Evolutionary conservation across 1,140 invertebrate genomes (phyloP), one percentile per base, ranked within the genome.

Genomic region (Episyrphus balteatus): DNA sequence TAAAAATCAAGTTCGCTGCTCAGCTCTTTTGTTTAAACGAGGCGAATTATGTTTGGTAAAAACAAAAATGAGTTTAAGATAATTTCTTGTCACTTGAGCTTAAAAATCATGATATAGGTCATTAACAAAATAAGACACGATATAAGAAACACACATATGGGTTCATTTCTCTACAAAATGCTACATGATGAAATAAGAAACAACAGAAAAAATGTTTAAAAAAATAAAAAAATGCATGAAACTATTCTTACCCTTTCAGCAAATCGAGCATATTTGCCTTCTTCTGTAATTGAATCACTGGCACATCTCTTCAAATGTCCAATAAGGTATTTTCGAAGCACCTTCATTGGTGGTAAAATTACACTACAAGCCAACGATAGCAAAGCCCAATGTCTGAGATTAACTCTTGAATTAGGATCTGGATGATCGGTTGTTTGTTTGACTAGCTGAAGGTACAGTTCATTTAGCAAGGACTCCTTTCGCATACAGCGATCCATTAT

Each of bases 201-300:
- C 15, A 37, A 11, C 10, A 37, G 42, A 32, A 32, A 37, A 3
- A 12, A 45, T 39, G 5, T 26, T 18, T 38, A 14, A 33, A 42
- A 42, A 30, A 39, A 46, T 5, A 33, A 15, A 39, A 14, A 41
- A 26, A 26, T 26, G n/a, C n/a, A n/a, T n/a, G n/a, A n/a, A 26
- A 8, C 8, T 26, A 19, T 42, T 38, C 14, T 46, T 64, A 87
- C 84, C 75, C 92, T 93, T 64, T 95, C 87, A 26, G 91, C 89
- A 63, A 95, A 92, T 56, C 92, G 73, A 7, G 93, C 91, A 69
- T 89, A 97, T 71, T 92, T 92, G 6, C 91, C 92, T 66, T 96
- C 92, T 62, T 96, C 91, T 2, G 88, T 87, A 14, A 93, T 83
- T 52, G 83, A 84, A 68, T 95, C 92, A 42, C 86, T 83, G 21